These are phyloP conservation scores for Typhlomys cinereus DNA, from an alignment of 2,113 vertebrate genomes.

Conservation along the genomic window DNA sequence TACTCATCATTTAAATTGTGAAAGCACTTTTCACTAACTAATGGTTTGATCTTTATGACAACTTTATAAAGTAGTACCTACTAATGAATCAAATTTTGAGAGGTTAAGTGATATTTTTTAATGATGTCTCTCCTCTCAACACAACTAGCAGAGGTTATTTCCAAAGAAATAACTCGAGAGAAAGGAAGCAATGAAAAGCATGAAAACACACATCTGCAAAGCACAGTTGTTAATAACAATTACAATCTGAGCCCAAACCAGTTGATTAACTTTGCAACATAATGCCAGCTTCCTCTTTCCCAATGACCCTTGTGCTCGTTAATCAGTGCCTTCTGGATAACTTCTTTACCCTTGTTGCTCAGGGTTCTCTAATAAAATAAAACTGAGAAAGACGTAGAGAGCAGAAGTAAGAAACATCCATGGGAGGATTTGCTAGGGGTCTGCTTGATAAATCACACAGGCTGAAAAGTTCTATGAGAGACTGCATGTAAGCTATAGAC, in stretches of 20 bases:
- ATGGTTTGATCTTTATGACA: neutral
- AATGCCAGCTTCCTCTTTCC: neutral
- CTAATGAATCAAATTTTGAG: neutral
- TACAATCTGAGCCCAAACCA: neutral
- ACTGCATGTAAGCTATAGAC: neutral
- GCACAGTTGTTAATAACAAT: neutral
- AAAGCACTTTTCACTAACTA: constrained; percentile 6
- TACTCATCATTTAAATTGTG: neutral
- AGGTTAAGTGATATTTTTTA: neutral
- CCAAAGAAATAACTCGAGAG: neutral
- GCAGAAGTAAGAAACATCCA: neutral
- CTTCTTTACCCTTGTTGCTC: neutral
- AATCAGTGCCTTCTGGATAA: neutral
- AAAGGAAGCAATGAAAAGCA: neutral
- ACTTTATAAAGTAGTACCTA: neutral
- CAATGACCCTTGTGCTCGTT: neutral
- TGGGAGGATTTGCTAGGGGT: neutral
- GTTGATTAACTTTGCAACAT: neutral
- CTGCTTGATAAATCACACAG: neutral
- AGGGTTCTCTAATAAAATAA: neutral
- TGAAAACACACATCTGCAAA: constrained; percentile 19
- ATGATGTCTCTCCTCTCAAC: neutral
- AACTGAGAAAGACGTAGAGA: neutral
- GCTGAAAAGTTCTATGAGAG: neutral
- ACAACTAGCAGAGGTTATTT: constrained; percentile 33